These are phyloP conservation scores for Bubalus kerabau DNA, from an alignment of 2,113 vertebrate genomes.

Conservation along the genomic window DNA sequence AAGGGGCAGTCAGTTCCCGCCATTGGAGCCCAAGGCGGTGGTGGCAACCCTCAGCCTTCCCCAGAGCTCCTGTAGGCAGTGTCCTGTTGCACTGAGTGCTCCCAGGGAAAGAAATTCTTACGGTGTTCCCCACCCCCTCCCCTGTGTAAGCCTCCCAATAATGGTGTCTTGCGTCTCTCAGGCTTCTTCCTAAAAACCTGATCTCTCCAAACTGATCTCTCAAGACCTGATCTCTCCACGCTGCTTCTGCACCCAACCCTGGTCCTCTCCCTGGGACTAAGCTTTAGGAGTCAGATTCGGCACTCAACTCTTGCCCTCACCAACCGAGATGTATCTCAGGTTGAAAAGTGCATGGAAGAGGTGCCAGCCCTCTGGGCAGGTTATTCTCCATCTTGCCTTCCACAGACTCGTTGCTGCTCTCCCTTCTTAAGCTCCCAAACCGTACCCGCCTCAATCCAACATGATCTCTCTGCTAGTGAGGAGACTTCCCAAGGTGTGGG, in stretches of 20 bases:
- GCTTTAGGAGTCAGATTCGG: background rate
- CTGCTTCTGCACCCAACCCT: background rate
- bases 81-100: background rate
- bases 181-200: background rate
- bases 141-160: fast-evolving
- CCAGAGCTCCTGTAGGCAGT: background rate
- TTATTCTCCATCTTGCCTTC: background rate
- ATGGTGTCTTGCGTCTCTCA: background rate
- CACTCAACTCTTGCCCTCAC: background rate
- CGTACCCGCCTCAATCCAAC: fast-evolving
- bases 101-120: background rate
- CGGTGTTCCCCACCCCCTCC: background rate
- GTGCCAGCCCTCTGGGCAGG: background rate
- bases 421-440: background rate
- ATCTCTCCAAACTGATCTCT: background rate
- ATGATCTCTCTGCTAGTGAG: background rate
- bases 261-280: background rate
- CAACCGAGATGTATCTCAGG: background rate
- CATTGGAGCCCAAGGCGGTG: background rate
- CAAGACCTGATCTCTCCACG: fast-evolving
- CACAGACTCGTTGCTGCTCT: fast-evolving
- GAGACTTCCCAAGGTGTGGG: background rate
- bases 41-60: background rate
- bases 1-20: too few relatives aligned
- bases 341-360: background rate